Base-by-base conservation (phyloP, 2,888 invertebrate species). In the Papilio elwesi region DNA sequence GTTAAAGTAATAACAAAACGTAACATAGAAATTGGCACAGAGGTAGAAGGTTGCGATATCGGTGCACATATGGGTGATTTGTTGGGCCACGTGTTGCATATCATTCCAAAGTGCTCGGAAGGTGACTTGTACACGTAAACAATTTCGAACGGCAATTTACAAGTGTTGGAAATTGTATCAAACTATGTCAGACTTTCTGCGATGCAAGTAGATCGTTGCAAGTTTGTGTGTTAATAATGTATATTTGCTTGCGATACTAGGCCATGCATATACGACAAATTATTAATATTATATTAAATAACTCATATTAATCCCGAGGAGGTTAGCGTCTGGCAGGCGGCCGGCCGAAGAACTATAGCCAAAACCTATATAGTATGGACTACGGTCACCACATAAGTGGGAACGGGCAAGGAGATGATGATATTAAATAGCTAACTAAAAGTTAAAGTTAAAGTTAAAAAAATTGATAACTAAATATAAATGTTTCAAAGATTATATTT, bases 61-160 rank as follows among this genome's bases (percentile, higher is more conserved):
- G 67, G 36, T 69, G 63, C 47, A 65, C 69, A 68, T n/a, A 68
- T 68, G 38, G 63, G 57, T 73, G 73, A 73, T 76, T 76, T 71
- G 69, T 72, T 71, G 65, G 74, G 71, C 74, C 74, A 76, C 75
- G 76, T 76, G 77, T 76, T 74, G 59, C 74, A 66, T 74, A 67
- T 74, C 68, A 68, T 71, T 75, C 66, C 47, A 72, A 77, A 75
- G 59, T 77, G 76, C 75, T 75, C 71, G 70, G 70, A 75, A 70
- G 77, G 74, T 77, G 76, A 78, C 74, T 77, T 72, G 66, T 65
- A 57, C 64, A 70, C 62, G 67, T 77, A 76, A 77, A 76, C 67
- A 77, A 72, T 75, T 75, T 75, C 74, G 52, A 57, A 52, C 38
- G 66, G 67, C 52, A 62, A 67, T 68, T 76, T 68, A 47, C 64